Evolutionary conservation across 2,113 vertebrate genomes (phyloP).

Genomic region (Gasterosteus aculeatus): DNA sequence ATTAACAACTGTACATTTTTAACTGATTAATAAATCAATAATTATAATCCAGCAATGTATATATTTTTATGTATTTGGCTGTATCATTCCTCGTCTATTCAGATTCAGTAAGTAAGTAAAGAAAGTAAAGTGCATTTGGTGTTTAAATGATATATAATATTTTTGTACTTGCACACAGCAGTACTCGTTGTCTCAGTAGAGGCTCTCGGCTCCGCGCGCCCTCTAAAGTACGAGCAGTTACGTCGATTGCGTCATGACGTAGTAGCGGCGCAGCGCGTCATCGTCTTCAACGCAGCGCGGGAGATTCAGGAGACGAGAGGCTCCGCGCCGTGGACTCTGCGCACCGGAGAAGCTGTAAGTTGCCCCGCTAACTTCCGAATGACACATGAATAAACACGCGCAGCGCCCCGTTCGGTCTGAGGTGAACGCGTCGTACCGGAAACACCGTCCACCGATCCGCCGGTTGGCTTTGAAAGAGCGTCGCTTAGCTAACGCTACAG

Average conservation of each 20-base stretch:
- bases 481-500: background rate
- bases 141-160: no score
- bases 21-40: background rate
- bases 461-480: background rate
- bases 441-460: background rate
- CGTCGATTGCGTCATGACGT: constrained; percentile 56
- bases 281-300: constrained; percentile 74
- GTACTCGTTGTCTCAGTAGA: no score
- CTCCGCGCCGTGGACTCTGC: background rate
- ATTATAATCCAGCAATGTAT: background rate
- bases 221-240: background rate
- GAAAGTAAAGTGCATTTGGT: no score
- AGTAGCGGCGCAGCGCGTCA: constrained; percentile 67
- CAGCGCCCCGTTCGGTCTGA: no score
- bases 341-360: constrained; percentile 25
- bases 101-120: no score
- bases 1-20: background rate
- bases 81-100: no score
- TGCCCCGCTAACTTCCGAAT: no score
- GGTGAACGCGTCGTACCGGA: background rate
- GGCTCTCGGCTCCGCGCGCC: no score
- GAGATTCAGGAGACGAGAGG: constrained; percentile 51
- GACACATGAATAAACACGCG: no score
- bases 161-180: no score
- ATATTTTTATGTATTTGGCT: no score